phyloP scores from a whole-genome alignment of 2,797 vertebrate genomes.

The Tachyglossus aculeatus region DNA sequence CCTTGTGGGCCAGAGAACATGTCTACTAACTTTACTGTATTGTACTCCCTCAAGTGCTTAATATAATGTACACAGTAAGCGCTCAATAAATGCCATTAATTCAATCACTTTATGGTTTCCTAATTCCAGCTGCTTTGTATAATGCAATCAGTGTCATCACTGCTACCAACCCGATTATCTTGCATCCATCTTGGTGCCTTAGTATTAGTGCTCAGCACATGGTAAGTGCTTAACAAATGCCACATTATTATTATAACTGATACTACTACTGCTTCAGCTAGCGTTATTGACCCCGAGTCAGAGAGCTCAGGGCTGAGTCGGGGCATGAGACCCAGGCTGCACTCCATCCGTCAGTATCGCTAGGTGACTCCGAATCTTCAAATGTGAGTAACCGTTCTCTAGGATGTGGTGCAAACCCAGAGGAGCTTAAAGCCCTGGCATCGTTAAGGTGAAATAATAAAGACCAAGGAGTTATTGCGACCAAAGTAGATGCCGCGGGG shows the following conservation, averaged over 20 bases:
- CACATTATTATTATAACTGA: constrained; percentile 25
- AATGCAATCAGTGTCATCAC: no score
- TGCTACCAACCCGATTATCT: no score
- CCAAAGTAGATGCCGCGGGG: background rate
- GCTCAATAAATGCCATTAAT: no score
- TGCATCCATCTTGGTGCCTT: no score
- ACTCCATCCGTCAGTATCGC: rapidly evolving
- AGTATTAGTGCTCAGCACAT: no score
- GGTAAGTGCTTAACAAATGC: no score
- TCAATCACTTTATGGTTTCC: no score
- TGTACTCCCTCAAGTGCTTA: no score
- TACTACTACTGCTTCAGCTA: background rate
- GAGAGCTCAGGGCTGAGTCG: background rate
- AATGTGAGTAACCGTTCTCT: background rate
- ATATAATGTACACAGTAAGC: no score
- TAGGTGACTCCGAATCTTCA: background rate
- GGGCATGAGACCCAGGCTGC: background rate
- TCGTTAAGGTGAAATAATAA: background rate
- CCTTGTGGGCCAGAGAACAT: no score
- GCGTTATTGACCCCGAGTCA: background rate
- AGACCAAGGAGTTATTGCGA: constrained; percentile 3
- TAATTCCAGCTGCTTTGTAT: no score
- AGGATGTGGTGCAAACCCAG: background rate
- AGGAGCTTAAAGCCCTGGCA: constrained; percentile 9
- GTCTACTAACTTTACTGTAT: no score